Conservation (phyloP, 2,113 vertebrate species). For the Cheirogaleus medius region DNA sequence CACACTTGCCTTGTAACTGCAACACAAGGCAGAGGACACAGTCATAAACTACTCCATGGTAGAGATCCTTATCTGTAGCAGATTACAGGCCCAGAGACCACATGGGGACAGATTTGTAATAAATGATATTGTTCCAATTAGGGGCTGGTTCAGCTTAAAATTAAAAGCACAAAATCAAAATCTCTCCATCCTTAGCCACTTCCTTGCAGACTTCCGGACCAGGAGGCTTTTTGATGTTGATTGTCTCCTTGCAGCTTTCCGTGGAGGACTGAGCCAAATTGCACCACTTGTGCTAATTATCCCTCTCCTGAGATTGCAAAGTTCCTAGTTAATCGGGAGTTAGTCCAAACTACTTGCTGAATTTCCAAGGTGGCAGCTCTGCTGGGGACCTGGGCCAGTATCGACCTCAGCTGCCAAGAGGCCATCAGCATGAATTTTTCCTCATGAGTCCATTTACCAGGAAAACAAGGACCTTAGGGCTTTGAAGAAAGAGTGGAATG, state of each 20-base stretch:
- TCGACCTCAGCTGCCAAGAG: background rate
- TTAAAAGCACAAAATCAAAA: constrained; percentile 74
- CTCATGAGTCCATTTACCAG: background rate
- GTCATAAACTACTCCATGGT: background rate
- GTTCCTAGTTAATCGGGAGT: constrained; percentile 50
- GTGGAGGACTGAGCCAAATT: constrained; percentile 55
- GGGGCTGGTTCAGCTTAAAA: constrained; percentile 60
- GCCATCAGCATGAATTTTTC: background rate
- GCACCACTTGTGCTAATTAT: constrained; percentile 55
- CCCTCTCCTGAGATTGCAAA: constrained; percentile 59
- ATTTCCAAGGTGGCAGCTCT: constrained; percentile 51
- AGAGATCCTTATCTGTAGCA: constrained; percentile 45
- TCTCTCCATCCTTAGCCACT: constrained; percentile 47
- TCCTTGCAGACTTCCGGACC: constrained; percentile 65
- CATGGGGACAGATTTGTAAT: constrained; percentile 53
- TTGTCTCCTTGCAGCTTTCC: constrained; percentile 64
- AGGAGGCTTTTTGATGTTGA: constrained; percentile 69
- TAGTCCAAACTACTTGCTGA: constrained; percentile 22
- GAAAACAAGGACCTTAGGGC: background rate
- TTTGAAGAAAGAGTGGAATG: background rate
- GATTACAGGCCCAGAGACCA: constrained; percentile 47
- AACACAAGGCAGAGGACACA: constrained; percentile 35
- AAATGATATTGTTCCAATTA: constrained; percentile 75
- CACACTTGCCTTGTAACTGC: constrained; percentile 70
- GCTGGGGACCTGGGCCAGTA: background rate